Evolutionary conservation across 2,113 vertebrate species (phyloP), one percentile per base, ranked within the genome.

Genomic region (Caloenas nicobarica): DNA sequence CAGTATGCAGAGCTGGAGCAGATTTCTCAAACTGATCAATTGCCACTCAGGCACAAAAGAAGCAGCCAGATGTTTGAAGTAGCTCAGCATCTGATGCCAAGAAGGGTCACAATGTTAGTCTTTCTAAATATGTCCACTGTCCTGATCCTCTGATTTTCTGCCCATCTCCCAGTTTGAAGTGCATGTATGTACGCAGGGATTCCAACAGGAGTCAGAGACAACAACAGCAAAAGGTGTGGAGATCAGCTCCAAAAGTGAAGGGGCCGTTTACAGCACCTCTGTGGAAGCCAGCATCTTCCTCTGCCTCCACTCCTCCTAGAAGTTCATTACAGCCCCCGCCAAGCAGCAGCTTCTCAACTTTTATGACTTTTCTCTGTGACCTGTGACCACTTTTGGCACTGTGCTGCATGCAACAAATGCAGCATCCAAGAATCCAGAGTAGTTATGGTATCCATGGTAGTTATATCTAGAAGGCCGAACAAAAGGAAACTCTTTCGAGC

Each of bases 381-480:
- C 48, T 80, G 1, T 56, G 79, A 48, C 46, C 0, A 0, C 31
- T 71, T 66, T 50, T 68, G 65, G 56, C 81, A 84, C 4, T 0
- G 0, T 26, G 26, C 31, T 89, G 17, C 17, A 8, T 12, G 8
- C 16, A 15, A 11, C 0, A 0, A 79, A 40, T 0, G 3, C 23
- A 46, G 8, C 0, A 0, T 74, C 53, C 74, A 91, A 69, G 34
- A 81, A 78, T 57, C 26, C 60, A 26, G 25, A 13, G 60, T 34
- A 46, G 18, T 46, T 46, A 46, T 10, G 18, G 18, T 46, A 46
- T 46, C 44, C 25, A 10, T 0, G 0, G 9, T 16, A 81, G n/a
- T 50, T 62, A 11, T 2, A 4, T 9, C 18, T 62, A 56, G 60
- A 87, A 89, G 4, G 2, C 36, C 24, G 21, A 53, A 84, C 36